Conservation (phyloP, 1,140 invertebrate species). For the Stegodyphus mimosarum region DNA sequence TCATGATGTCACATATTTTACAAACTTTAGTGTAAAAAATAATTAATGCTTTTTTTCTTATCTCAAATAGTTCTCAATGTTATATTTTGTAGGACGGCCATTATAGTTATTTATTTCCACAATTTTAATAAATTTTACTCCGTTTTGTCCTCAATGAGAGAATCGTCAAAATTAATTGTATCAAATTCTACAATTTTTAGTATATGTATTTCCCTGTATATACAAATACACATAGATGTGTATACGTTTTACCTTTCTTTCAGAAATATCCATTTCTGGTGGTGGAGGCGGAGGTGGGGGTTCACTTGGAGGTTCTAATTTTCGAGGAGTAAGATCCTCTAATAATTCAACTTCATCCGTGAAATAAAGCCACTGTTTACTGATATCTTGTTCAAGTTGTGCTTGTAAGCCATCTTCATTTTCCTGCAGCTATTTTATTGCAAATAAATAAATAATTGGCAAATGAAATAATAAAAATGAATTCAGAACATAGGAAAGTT, state of each 20-base stretch:
- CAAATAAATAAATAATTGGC: not conserved
- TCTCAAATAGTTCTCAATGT: too few species aligned
- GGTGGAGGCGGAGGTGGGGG: conserved; percentile 49
- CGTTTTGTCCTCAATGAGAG: too few species aligned
- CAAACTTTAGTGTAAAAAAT: too few species aligned
- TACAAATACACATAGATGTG: conserved; percentile 1
- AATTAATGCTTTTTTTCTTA: too few species aligned
- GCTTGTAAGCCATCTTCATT: conserved; percentile 10
- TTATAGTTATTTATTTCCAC: too few species aligned
- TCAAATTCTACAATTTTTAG: not conserved
- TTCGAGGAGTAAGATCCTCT: conserved; percentile 41
- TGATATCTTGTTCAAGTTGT: conserved; percentile 36
- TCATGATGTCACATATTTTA: too few species aligned
- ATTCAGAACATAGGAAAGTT: too few species aligned
- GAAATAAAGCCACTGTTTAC: conserved; percentile 40
- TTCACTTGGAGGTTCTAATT: conserved; percentile 46
- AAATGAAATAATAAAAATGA: too few species aligned
- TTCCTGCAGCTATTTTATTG: not conserved
- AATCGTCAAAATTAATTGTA: too few species aligned
- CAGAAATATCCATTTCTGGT: conserved; percentile 18
- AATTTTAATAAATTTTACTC: too few species aligned
- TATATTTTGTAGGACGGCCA: too few species aligned
- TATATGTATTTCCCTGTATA: not conserved
- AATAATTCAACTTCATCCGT: conserved; percentile 37
- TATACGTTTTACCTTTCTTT: not conserved